These are phyloP conservation scores for Epinotia brunnichana DNA, from an alignment of 2,888 invertebrate genomes.

Conservation along the genomic window DNA sequence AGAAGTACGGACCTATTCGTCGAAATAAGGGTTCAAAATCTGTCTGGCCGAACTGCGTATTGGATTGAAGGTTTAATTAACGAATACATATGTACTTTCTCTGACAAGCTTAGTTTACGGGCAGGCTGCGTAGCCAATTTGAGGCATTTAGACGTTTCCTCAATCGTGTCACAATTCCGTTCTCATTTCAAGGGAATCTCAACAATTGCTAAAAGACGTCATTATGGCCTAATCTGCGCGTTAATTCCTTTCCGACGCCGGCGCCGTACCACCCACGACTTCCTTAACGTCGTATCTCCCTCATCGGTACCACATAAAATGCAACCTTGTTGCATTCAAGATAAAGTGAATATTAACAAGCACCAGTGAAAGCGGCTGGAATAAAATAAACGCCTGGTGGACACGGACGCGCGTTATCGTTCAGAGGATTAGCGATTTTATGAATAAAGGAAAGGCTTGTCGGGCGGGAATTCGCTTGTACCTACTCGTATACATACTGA, in stretches of 20 bases:
- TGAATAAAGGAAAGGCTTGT: constrained; percentile 8
- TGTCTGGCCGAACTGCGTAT: no score
- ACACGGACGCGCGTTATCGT: constrained; percentile 11
- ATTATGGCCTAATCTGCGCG: background rate
- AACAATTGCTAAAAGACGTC: background rate
- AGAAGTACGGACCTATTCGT: no score
- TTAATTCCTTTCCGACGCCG: constrained; percentile 4
- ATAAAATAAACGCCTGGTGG: background rate
- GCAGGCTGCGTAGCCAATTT: no score
- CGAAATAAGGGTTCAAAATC: no score
- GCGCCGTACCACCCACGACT: background rate
- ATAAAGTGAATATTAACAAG: background rate
- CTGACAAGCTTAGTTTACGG: no score
- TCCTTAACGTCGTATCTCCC: background rate
- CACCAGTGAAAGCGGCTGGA: background rate
- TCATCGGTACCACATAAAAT: background rate
- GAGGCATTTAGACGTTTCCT: no score
- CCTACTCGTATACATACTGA: no score
- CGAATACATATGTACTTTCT: no score
- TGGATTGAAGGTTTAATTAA: no score
- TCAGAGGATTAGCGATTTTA: constrained; percentile 24
- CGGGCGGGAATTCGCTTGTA: background rate
- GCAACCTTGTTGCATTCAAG: background rate
- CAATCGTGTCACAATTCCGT: background rate
- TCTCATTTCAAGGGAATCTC: background rate